Evolutionary conservation across 2,113 vertebrate genomes (phyloP), one percentile per base, ranked within the genome.

Genomic region (Thamnaconus septentrionalis): DNA sequence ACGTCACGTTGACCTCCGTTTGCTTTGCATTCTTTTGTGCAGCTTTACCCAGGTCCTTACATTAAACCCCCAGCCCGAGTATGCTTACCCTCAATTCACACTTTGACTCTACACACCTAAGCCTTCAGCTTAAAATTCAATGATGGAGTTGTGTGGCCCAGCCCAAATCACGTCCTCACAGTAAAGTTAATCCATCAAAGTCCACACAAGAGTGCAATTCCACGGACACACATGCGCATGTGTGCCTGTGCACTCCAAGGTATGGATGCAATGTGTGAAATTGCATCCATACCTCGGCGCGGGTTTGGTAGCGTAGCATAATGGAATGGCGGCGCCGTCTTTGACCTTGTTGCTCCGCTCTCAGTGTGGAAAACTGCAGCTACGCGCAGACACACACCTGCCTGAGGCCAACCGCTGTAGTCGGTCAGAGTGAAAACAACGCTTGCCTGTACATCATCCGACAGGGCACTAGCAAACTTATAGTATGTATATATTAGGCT

Each of bases 331-430:
- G 43, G 8, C 68, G 66, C 48, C 48, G 18, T 54, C 44, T 56
- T 81, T 84, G 71, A 85, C 79, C 76, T 69, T 72, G 59, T 67
- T 72, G 73, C 59, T 41, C 42, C 65, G 55, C 59, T 46, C 53
- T 58, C 10, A 54, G 31, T 59, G 44, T 43, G 18, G 69, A 67
- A 71, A 7, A 46, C 52, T 31, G 59, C 58, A 69, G 59, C 62
- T 5, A 53, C n/a, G 12, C 50, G 31, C 3, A 53, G 5, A 53
- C 11, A 53, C 11, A 39, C 11, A 53, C 31, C 7, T 40, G 31
- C 52, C 52, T 39, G 52, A 39, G 6, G 39, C n/a, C 31, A 54
- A 54, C 39, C 39, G 11, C 10, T 31, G 18, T 31, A 31, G 18
- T 4, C 50, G 3, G n/a, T 10, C 51, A 50, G 48, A 50, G 48